phyloP scores from a whole-genome alignment of 2,888 invertebrate species.

The Polyommatus icarus region DNA sequence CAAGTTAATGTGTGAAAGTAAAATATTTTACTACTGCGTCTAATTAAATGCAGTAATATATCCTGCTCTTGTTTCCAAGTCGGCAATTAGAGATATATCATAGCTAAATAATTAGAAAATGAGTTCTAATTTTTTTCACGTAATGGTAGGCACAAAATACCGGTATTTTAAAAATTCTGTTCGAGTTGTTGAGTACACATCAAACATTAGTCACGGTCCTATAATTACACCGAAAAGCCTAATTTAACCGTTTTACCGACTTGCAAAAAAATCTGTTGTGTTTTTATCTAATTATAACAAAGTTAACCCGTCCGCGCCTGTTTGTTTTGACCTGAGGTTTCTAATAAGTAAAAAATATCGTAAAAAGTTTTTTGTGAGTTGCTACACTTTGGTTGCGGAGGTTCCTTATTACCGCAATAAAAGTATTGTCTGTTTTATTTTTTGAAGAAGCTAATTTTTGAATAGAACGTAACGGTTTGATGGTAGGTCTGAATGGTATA shows the following conservation, averaged over 20 bases:
- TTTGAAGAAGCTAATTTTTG: not conserved
- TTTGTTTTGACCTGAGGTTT: conserved; percentile 7
- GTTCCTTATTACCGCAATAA: conserved; percentile 8
- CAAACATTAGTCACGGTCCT: conserved; percentile 4
- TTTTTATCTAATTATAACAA: conserved; percentile 3
- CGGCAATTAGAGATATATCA: not conserved
- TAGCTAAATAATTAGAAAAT: conserved; percentile 10
- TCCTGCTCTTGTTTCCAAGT: not conserved
- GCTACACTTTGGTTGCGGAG: not conserved
- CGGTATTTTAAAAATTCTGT: conserved; percentile 6
- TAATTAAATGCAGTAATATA: not conserved
- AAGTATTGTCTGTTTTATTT: not conserved
- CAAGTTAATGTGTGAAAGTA: not conserved
- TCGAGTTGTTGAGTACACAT: conserved; percentile 3
- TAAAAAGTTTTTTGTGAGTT: conserved; percentile 1
- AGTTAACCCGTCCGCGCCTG: not conserved
- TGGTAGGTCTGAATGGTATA: not conserved
- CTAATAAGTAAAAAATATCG: conserved; percentile 22
- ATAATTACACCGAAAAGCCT: conserved; percentile 5
- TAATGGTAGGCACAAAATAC: not conserved
- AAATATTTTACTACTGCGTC: not conserved
- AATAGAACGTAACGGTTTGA: not conserved
- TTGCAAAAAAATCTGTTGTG: conserved; percentile 16
- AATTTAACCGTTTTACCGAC: conserved; percentile 21
- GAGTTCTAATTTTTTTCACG: not conserved